Evolutionary conservation across 2,888 invertebrate genomes (phyloP).

Genomic region (Chrysolina haemoptera): DNA sequence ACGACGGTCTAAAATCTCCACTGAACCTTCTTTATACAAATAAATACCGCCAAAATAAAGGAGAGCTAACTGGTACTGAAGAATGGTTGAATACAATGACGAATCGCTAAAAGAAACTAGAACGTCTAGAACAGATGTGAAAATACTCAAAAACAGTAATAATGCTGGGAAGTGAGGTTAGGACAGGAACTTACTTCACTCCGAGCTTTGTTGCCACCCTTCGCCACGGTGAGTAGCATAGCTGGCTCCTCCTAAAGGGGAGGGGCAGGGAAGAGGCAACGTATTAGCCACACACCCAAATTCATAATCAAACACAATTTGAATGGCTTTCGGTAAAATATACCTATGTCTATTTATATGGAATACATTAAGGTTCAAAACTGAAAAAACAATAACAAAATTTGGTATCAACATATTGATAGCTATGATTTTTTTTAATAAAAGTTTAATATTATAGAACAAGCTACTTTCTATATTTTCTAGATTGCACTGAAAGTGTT

Average conservation of each 20-base stretch:
- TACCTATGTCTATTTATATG: not conserved
- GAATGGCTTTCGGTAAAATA: constrained; percentile 20
- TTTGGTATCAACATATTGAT: too few species aligned
- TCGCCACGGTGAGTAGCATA: constrained; percentile 93
- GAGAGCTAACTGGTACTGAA: constrained; percentile 38
- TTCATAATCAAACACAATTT: constrained; percentile 47
- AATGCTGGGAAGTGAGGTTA: constrained; percentile 58
- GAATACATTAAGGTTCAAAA: constrained; percentile 12
- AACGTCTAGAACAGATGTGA: constrained; percentile 46
- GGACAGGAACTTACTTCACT: constrained; percentile 89
- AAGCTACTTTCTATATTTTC: not conserved
- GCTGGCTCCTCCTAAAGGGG: constrained; percentile 75
- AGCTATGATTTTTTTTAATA: too few species aligned
- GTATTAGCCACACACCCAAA: constrained; percentile 69
- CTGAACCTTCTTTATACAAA: constrained; percentile 29
- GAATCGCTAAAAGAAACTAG: constrained; percentile 43
- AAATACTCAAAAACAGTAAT: constrained; percentile 44
- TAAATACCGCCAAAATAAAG: constrained; percentile 40
- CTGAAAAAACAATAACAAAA: too few species aligned
- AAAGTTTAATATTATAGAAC: too few species aligned
- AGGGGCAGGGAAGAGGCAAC: constrained; percentile 70
- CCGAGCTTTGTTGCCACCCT: constrained; percentile 94
- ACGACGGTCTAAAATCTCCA: constrained; percentile 24
- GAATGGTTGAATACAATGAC: constrained; percentile 33
- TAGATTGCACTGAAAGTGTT: not conserved